phyloP scores from a whole-genome alignment of 2,797 vertebrate species.

The Platalea minor region DNA sequence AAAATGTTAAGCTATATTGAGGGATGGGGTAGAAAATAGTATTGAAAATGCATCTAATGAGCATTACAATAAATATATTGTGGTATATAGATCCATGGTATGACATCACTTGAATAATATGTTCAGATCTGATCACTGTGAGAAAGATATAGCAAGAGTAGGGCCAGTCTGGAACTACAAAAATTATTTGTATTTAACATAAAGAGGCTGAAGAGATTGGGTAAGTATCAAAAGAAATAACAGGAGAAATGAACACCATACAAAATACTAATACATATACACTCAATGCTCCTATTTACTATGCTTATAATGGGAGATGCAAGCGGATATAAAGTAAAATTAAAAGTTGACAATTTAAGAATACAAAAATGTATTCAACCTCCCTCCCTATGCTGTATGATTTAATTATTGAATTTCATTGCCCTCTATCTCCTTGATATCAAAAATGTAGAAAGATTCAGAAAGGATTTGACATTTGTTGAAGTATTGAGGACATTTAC shows the following conservation, averaged over 20 bases:
- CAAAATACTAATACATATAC: background rate
- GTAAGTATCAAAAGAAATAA: background rate
- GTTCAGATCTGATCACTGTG: background rate
- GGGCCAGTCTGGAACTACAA: background rate
- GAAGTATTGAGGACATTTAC: background rate
- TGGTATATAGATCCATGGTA: background rate
- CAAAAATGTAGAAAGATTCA: background rate
- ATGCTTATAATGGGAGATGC: background rate
- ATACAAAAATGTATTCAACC: background rate
- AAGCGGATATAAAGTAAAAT: background rate
- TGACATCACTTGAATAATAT: background rate
- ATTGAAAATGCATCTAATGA: conserved; percentile 13
- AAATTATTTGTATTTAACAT: background rate
- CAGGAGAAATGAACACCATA: background rate
- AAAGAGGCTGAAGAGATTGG: background rate
- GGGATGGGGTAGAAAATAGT: background rate
- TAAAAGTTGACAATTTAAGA: background rate
- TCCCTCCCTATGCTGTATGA: background rate
- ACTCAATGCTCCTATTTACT: background rate
- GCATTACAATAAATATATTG: background rate
- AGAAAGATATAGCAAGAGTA: background rate
- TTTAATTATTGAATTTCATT: background rate
- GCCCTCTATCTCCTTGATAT: background rate
- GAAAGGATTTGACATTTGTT: background rate
- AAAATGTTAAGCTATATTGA: background rate